phyloP scores from a whole-genome alignment of 2,113 vertebrate species.

The Nesoenas mayeri region DNA sequence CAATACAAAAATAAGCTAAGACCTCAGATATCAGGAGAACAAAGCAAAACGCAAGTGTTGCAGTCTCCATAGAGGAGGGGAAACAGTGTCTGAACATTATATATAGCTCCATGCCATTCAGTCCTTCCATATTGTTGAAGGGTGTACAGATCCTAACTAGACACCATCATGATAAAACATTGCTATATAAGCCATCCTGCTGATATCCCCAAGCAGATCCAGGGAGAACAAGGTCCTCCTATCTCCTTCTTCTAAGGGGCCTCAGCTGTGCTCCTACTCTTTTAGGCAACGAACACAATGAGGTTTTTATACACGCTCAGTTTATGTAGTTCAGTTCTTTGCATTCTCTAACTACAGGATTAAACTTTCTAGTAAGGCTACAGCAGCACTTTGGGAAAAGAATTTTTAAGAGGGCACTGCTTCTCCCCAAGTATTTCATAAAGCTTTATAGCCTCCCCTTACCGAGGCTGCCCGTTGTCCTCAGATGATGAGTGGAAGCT shows the following conservation, averaged over 20 bases:
- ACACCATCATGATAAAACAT: neutral
- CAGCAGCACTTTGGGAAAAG: neutral
- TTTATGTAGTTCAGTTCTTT: neutral
- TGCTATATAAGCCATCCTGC: neutral
- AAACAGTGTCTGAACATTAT: neutral
- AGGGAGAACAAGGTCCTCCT: neutral
- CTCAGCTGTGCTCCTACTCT: neutral
- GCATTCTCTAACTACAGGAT: neutral
- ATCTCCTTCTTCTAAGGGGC: neutral
- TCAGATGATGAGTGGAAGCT: conserved; percentile 79
- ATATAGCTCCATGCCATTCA: neutral
- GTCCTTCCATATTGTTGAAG: neutral
- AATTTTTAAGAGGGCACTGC: neutral
- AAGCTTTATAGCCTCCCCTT: conserved; percentile 3
- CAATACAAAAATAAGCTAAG: neutral
- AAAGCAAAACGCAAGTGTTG: neutral
- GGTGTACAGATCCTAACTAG: neutral
- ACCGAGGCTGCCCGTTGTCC: conserved; percentile 81
- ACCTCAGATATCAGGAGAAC: neutral
- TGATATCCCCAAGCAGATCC: neutral
- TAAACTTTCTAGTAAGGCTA: neutral
- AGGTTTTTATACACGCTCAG: neutral
- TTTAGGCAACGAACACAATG: neutral
- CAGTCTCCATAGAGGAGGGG: neutral
- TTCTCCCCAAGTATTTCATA: neutral